These are phyloP conservation scores for Mormyrus iriodes DNA, from an alignment of 2,113 vertebrate genomes.

Conservation along the genomic window DNA sequence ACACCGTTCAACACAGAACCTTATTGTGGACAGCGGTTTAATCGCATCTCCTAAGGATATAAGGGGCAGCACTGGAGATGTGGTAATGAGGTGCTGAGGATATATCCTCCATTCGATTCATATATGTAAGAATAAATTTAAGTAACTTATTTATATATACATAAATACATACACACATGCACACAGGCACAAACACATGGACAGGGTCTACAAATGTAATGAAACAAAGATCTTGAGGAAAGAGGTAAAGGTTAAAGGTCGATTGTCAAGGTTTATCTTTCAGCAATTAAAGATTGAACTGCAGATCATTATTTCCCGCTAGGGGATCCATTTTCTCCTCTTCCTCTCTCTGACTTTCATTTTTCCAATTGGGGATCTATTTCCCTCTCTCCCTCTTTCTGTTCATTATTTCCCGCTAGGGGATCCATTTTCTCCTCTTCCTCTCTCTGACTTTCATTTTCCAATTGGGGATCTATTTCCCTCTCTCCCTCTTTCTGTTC, in stretches of 20 bases:
- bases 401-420: accelerated
- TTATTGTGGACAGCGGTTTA: neutral
- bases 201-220: too few species aligned
- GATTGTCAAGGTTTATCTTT: too few species aligned
- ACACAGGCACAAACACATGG: too few species aligned
- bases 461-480: accelerated
- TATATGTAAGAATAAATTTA: too few species aligned
- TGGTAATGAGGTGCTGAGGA: neutral
- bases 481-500: neutral
- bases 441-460: neutral
- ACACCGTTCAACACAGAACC: neutral
- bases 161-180: too few species aligned
- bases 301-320: too few species aligned
- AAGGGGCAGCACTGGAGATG: neutral
- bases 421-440: neutral
- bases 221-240: too few species aligned
- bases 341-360: neutral
- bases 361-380: neutral
- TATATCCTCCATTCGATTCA: too few species aligned
- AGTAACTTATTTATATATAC: too few species aligned
- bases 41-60: too few species aligned
- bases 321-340: neutral
- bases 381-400: neutral
- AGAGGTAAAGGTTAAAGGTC: too few species aligned
- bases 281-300: too few species aligned